Evolutionary conservation across 2,113 vertebrate species (phyloP).

Genomic region (Salvator merianae): DNA sequence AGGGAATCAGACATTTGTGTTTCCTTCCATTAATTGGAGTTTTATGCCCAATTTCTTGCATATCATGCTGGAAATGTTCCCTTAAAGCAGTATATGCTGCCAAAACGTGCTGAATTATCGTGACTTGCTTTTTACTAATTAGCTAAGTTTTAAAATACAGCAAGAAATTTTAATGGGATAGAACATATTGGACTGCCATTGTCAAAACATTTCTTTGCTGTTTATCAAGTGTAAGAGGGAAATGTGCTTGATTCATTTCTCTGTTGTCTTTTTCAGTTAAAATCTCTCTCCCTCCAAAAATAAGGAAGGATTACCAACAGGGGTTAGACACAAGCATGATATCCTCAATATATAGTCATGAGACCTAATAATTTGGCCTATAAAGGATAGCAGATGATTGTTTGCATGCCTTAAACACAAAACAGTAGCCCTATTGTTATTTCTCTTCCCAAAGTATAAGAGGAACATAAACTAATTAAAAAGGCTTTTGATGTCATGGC

Average conservation of each 20-base stretch:
- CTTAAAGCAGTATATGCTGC: neutral
- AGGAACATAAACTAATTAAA: neutral
- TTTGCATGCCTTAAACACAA: neutral
- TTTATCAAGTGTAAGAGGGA: neutral
- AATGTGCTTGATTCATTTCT: neutral
- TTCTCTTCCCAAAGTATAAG: neutral
- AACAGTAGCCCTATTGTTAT: neutral
- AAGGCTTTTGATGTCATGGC: neutral
- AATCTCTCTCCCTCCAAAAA: neutral
- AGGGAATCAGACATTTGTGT: neutral
- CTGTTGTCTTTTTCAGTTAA: neutral
- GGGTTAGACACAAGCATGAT: neutral
- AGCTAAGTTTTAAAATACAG: neutral
- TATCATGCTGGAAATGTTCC: conserved; percentile 16
- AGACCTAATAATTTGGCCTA: neutral
- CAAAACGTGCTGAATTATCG: neutral
- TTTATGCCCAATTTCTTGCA: neutral
- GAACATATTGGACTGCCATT: neutral
- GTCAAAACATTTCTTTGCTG: neutral
- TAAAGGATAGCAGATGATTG: neutral
- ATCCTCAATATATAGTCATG: no score
- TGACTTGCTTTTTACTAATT: conserved; percentile 12
- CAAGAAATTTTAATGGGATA: neutral
- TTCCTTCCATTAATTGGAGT: neutral
- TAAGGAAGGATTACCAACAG: neutral